A percentile compares a stretch with the other conserved stretches of the same genome.
Conservation (phyloP, 2,113 vertebrate species). For the Scomber scombrus region DNA sequence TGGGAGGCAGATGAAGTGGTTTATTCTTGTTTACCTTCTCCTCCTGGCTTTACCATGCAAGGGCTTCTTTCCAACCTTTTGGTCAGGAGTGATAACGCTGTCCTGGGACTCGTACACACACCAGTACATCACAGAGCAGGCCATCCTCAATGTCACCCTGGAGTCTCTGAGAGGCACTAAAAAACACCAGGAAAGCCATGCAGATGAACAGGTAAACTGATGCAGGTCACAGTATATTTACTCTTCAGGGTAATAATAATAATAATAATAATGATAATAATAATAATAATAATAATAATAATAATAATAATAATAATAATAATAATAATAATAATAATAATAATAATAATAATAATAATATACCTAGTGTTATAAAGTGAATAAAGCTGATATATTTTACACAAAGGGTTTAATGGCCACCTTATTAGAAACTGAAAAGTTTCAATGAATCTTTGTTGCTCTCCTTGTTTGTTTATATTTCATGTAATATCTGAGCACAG, state of each 20-base stretch:
- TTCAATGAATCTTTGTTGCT: background rate
- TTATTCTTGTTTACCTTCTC: conserved; percentile 65
- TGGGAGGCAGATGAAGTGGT: conserved; percentile 25
- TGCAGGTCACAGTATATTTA: background rate
- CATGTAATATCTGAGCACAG: conserved; percentile 3
- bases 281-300: no score
- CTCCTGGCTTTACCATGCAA: conserved; percentile 64
- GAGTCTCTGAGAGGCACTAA: conserved; percentile 71
- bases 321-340: no score
- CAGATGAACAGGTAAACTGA: conserved; percentile 65
- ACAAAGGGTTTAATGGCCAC: background rate
- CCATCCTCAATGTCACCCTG: conserved; percentile 85
- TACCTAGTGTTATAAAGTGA: no score
- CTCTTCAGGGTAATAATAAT: background rate
- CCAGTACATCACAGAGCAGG: conserved; percentile 89
- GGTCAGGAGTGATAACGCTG: conserved; percentile 86
- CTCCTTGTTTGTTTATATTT: background rate
- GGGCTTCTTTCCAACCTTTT: conserved; percentile 90
- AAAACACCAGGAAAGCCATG: conserved; percentile 23
- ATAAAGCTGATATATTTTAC: background rate
- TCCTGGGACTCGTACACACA: conserved; percentile 88
- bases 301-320: background rate
- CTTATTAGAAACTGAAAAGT: background rate
- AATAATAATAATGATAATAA: no score
- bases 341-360: background rate